Evolutionary conservation across 2,888 invertebrate species (phyloP).

Genomic region (Cyrtodaria siliqua): DNA sequence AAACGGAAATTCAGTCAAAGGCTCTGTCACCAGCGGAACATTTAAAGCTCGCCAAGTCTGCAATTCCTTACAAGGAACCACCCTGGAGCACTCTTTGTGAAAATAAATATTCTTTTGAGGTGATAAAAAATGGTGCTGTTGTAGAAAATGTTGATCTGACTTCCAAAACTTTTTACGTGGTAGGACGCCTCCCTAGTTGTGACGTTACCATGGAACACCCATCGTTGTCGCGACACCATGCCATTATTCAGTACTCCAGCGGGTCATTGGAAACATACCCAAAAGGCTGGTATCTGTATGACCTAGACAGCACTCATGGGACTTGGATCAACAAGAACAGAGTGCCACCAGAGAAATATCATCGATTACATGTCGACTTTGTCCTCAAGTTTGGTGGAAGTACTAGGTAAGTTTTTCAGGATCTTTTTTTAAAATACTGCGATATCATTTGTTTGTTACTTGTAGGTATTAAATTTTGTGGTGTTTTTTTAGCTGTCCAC

Average conservation of each 20-base stretch:
- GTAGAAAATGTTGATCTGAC: slow-evolving; percentile 92
- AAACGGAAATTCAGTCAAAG: neutral
- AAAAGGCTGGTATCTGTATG: slow-evolving; percentile 96
- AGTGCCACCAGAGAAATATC: slow-evolving; percentile 89
- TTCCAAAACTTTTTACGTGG: slow-evolving; percentile 90
- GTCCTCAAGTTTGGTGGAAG: slow-evolving; percentile 97
- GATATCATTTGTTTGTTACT: too few relatives aligned
- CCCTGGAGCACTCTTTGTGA: slow-evolving; percentile 90
- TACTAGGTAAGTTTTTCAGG: slow-evolving; percentile 89
- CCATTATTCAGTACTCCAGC: slow-evolving; percentile 94
- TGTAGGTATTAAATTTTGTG: too few relatives aligned
- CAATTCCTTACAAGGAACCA: slow-evolving; percentile 88
- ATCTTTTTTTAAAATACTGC: too few relatives aligned
- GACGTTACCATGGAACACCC: slow-evolving; percentile 96
- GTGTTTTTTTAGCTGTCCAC: too few relatives aligned
- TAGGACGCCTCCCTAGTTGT: slow-evolving; percentile 93
- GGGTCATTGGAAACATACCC: slow-evolving; percentile 69
- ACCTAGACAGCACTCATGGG: slow-evolving; percentile 97
- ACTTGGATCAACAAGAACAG: slow-evolving; percentile 95
- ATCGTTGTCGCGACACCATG: slow-evolving; percentile 96
- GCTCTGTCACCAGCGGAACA: slow-evolving; percentile 68
- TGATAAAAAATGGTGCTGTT: slow-evolving; percentile 95
- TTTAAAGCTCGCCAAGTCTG: slow-evolving; percentile 61
- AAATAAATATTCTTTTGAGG: slow-evolving; percentile 88
- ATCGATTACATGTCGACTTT: slow-evolving; percentile 94